These are phyloP conservation scores for Oryzias woworae DNA, from an alignment of 2,113 vertebrate species.

Conservation along the genomic window DNA sequence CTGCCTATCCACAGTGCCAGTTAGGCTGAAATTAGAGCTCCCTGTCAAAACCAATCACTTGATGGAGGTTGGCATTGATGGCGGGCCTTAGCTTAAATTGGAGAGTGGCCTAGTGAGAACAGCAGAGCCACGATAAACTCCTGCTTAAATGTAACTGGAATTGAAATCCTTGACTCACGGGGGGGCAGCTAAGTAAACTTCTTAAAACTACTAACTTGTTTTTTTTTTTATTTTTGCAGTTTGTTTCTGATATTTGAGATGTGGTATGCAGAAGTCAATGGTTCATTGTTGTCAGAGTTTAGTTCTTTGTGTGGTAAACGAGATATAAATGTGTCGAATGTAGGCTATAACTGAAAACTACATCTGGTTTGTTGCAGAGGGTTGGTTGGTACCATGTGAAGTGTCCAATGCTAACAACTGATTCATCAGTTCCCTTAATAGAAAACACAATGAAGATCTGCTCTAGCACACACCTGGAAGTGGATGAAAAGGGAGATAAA, in stretches of 20 bases:
- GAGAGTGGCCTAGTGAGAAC: constrained; percentile 23
- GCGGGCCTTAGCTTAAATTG: constrained; percentile 24
- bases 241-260: neutral
- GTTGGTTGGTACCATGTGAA: constrained; percentile 9
- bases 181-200: constrained; percentile 41
- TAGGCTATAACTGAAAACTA: constrained; percentile 2
- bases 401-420: constrained; percentile 67
- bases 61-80: constrained; percentile 35
- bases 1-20: constrained; percentile 5
- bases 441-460: constrained; percentile 50
- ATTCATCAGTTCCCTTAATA: constrained; percentile 43
- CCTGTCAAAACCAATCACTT: constrained; percentile 48
- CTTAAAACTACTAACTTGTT: constrained; percentile 40
- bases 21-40: constrained; percentile 34
- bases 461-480: constrained; percentile 31
- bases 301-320: constrained; percentile 6
- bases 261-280: neutral
- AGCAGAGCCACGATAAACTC: constrained; percentile 6
- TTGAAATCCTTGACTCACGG: constrained; percentile 32
- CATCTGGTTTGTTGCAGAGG: constrained; percentile 11
- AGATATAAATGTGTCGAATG: constrained; percentile 40
- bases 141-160: constrained; percentile 31
- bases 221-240: constrained; percentile 5
- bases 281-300: neutral
- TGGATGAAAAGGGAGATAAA: constrained; percentile 29